A percentile compares a stretch with the other conserved stretches of the same genome.
These are phyloP conservation scores for Salvelinus namaycush DNA, from an alignment of 2,113 vertebrate genomes.

Conservation along the genomic window DNA sequence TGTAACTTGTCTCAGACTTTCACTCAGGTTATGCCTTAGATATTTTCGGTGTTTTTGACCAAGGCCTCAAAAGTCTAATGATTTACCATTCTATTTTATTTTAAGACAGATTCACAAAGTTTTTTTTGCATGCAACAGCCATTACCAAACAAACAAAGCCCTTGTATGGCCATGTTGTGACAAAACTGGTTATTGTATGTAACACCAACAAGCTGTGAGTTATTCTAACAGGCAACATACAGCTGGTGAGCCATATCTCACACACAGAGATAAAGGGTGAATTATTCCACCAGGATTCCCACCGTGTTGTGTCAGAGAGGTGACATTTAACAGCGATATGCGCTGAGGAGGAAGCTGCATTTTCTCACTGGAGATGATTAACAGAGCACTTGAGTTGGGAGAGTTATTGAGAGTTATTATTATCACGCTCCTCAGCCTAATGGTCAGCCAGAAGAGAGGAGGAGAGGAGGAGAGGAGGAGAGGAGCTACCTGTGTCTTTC, in stretches of 20 bases:
- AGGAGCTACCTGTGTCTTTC: constrained; percentile 34
- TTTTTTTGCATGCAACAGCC: neutral
- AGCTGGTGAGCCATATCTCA: neutral
- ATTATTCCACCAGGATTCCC: constrained; percentile 43
- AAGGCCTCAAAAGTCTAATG: too few species aligned
- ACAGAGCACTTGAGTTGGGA: constrained; percentile 48
- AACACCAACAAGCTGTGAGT: constrained; percentile 8
- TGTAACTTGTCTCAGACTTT: too few species aligned
- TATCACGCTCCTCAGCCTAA: constrained; percentile 45
- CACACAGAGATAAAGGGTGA: constrained; percentile 16
- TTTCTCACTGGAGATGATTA: constrained; percentile 56
- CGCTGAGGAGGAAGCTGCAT: constrained; percentile 33
- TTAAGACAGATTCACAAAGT: neutral
- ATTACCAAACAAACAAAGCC: neutral
- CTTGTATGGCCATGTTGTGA: neutral
- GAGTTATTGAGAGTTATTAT: constrained; percentile 21
- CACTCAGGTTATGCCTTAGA: too few species aligned
- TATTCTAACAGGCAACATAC: constrained; percentile 34
- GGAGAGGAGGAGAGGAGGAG: constrained; percentile 29
- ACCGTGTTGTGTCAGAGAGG: constrained; percentile 38
- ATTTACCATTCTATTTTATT: too few species aligned
- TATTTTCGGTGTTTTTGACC: too few species aligned
- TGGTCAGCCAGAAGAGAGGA: constrained; percentile 11
- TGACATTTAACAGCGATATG: constrained; percentile 44
- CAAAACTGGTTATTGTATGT: neutral